Evolutionary conservation across 1,140 invertebrate genomes (phyloP).

Genomic region (Pachypeltis micranthus): DNA sequence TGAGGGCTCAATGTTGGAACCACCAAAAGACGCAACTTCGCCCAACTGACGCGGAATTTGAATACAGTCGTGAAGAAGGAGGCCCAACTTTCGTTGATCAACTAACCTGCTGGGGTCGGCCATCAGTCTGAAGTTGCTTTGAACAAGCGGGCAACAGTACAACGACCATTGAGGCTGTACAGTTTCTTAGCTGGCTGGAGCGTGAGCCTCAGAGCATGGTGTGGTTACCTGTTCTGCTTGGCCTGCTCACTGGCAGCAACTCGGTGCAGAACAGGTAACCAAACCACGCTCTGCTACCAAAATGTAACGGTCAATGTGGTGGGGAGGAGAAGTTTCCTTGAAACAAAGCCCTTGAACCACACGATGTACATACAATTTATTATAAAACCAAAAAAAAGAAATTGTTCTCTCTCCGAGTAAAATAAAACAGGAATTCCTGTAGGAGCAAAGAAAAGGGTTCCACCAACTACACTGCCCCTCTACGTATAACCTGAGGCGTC

Average conservation of each 20-base stretch:
- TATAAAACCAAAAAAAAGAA: no score
- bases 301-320: no score
- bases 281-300: constrained; percentile 94
- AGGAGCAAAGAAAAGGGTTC: no score
- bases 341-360: no score
- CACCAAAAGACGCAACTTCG: constrained; percentile 95
- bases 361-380: no score
- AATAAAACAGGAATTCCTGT: no score
- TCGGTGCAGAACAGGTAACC: constrained; percentile 94
- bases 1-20: constrained; percentile 97
- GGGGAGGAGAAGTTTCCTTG: no score
- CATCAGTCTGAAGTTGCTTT: constrained; percentile 92
- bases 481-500: no score
- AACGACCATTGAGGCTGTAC: no score
- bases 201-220: constrained; percentile 95
- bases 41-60: constrained; percentile 90
- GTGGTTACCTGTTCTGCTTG: constrained; percentile 93
- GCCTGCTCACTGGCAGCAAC: constrained; percentile 86
- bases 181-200: constrained; percentile 92
- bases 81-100: constrained; percentile 87
- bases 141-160: no score
- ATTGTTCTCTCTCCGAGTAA: no score
- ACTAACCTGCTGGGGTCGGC: constrained; percentile 86
- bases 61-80: constrained; percentile 91
- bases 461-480: no score